Conservation (phyloP, 2,888 invertebrate genomes). For the Latrodectus hesperus region DNA sequence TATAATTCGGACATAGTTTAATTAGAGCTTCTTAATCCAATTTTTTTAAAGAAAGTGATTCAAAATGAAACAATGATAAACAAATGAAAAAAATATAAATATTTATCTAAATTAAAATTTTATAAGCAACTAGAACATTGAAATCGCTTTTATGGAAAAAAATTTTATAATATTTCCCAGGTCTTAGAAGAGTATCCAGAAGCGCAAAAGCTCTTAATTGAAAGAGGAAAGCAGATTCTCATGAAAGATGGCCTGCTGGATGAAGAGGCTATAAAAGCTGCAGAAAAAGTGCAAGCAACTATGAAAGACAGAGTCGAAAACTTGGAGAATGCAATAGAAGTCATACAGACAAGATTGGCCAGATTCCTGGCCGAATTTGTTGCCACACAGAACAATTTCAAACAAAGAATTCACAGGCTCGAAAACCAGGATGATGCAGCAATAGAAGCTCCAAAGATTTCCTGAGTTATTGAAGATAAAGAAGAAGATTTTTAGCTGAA, state of each 20-base stretch:
- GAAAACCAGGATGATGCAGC: constrained; percentile 19
- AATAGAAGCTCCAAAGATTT: constrained; percentile 22
- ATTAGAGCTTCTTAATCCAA: too few species aligned
- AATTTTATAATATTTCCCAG: constrained; percentile 13
- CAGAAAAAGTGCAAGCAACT: constrained; percentile 73
- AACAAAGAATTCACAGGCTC: constrained; percentile 75
- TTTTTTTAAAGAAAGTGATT: too few species aligned
- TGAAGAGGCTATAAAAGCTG: constrained; percentile 83
- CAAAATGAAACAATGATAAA: too few species aligned
- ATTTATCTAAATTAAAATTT: too few species aligned
- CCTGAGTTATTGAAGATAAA: constrained; percentile 26
- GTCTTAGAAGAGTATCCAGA: constrained; percentile 79
- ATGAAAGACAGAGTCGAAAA: constrained; percentile 73
- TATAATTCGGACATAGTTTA: too few species aligned
- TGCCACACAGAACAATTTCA: constrained; percentile 76
- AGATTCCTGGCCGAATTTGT: constrained; percentile 77
- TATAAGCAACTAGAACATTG: too few species aligned
- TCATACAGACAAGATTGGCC: constrained; percentile 76
- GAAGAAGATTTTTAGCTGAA: constrained; percentile 33
- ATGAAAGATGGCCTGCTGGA: constrained; percentile 91
- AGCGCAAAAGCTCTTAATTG: constrained; percentile 87
- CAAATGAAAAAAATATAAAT: too few species aligned
- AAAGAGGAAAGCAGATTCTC: constrained; percentile 89
- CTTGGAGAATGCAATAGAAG: constrained; percentile 74
- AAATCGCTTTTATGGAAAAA: too few species aligned